Conservation (phyloP, 2,888 invertebrate genomes). For the Clepsis dumicolana region DNA sequence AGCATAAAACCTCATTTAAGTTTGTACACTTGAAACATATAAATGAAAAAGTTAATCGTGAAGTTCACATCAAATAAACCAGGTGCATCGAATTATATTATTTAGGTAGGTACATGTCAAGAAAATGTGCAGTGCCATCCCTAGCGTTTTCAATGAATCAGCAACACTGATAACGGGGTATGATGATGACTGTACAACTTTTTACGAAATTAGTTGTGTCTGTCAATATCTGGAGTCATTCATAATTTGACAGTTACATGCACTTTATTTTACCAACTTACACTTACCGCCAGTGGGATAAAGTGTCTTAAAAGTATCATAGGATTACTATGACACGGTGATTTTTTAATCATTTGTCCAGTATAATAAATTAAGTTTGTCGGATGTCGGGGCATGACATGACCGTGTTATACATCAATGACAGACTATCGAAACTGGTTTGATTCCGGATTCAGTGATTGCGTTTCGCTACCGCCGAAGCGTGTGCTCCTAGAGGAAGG, state of each 20-base stretch:
- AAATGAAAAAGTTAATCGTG: no score
- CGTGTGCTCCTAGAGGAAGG: no score
- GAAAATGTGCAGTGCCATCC: no score
- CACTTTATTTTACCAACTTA: slow-evolving; percentile 25
- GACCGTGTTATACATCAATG: slow-evolving; percentile 4
- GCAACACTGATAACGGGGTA: no score
- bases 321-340: neutral
- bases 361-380: slow-evolving; percentile 3
- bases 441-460: neutral
- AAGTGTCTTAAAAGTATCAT: neutral
- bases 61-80: no score
- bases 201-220: slow-evolving; percentile 3
- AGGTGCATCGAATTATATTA: no score
- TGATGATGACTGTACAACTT: neutral
- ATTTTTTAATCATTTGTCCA: neutral
- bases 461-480: no score
- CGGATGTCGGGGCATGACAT: neutral
- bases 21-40: no score
- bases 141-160: no score
- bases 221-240: slow-evolving; percentile 25
- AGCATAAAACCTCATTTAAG: no score
- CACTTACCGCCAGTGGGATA: neutral
- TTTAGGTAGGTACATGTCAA: no score
- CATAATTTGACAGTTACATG: slow-evolving; percentile 35
- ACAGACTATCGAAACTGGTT: neutral